phyloP scores from a whole-genome alignment of 1,140 invertebrate species.

The Tetramorium simillimum region DNA sequence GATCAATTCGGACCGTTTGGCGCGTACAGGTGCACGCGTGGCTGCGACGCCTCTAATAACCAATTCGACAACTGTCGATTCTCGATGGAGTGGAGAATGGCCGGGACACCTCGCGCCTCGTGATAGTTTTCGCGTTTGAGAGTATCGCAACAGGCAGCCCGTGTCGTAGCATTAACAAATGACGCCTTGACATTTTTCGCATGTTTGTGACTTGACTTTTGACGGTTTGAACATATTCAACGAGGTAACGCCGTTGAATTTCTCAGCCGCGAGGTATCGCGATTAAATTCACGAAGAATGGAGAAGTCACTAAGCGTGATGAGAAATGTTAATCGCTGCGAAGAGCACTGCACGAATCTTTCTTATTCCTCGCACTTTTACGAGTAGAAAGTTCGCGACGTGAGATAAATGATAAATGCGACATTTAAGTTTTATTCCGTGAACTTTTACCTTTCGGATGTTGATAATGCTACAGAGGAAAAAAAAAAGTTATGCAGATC shows the following conservation, averaged over 20 bases:
- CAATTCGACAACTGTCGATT: conserved; percentile 51
- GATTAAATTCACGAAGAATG: background rate
- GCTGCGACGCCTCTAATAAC: conserved; percentile 50
- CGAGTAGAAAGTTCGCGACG: background rate
- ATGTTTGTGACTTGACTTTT: background rate
- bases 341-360: background rate
- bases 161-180: no score
- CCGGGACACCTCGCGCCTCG: conserved; percentile 23
- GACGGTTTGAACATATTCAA: background rate
- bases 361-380: background rate
- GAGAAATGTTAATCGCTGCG: conserved; percentile 11
- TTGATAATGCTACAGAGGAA: background rate
- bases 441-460: conserved; percentile 18
- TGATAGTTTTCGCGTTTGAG: background rate
- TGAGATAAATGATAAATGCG: conserved; percentile 38
- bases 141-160: background rate
- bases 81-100: conserved; percentile 24
- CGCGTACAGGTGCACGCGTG: conserved; percentile 50
- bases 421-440: conserved; percentile 38
- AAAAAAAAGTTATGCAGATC: conserved; percentile 10
- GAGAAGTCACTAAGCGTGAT: background rate
- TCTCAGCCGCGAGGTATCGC: background rate
- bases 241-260: background rate
- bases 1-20: conserved; percentile 47
- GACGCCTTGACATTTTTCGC: background rate